Conservation (phyloP, 2,797 vertebrate species). For the Bucorvus abyssinicus region DNA sequence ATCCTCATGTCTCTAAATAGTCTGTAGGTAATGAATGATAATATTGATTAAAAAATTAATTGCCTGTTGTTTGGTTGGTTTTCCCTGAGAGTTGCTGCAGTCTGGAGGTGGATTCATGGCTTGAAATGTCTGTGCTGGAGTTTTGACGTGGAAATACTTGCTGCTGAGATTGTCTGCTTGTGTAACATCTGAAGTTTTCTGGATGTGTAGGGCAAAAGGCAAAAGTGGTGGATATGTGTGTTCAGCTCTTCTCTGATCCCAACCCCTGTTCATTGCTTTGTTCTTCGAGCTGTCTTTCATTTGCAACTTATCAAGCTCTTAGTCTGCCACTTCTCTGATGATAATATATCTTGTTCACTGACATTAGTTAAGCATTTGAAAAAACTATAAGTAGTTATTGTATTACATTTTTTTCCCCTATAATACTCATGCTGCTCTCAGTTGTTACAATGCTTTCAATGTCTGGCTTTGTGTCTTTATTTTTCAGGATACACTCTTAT, state of each 20-base stretch:
- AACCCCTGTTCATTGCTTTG: not conserved
- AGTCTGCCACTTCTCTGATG: not conserved
- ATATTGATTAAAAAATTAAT: not conserved
- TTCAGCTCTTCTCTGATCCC: not conserved
- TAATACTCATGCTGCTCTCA: not conserved
- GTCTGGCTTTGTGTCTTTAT: not conserved
- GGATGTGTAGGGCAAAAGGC: not conserved
- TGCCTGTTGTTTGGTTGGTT: not conserved
- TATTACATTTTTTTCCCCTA: too few species aligned
- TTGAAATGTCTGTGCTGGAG: not conserved
- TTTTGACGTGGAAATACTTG: not conserved
- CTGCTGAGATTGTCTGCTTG: not conserved
- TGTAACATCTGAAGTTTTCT: not conserved
- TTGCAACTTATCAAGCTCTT: not conserved
- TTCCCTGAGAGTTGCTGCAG: not conserved
- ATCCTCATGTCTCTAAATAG: not conserved
- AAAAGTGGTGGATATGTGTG: not conserved
- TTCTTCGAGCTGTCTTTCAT: not conserved
- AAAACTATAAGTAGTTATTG: fast-evolving
- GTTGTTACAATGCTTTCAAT: fast-evolving
- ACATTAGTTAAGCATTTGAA: not conserved
- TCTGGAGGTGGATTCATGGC: not conserved
- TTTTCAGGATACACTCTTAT: conserved; percentile 95
- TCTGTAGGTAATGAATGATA: not conserved
- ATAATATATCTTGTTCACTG: not conserved